A percentile compares a stretch with the other conserved stretches of the same genome.
These are phyloP conservation scores for Hippocampus mohnikei DNA, from an alignment of 2,113 vertebrate genomes.

Conservation along the genomic window DNA sequence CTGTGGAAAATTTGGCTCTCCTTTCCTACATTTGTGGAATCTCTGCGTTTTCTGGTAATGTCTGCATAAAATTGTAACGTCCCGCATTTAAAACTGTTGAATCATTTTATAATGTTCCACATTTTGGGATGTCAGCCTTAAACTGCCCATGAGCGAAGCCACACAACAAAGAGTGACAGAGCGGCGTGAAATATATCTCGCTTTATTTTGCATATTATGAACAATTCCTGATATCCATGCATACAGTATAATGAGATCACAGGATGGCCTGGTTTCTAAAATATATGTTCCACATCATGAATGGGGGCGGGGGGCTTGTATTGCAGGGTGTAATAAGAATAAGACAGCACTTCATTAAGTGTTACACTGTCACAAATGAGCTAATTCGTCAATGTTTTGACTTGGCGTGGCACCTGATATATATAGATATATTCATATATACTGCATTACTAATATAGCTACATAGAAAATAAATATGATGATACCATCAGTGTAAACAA, in stretches of 20 bases:
- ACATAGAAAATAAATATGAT: slow-evolving; percentile 71
- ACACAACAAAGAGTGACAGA: neutral
- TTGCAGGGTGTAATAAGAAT: slow-evolving; percentile 53
- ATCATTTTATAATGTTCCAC: neutral
- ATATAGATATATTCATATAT: slow-evolving; percentile 3
- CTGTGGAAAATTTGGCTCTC: too few relatives aligned
- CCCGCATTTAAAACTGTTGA: neutral
- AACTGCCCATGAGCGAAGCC: neutral
- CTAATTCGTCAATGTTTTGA: slow-evolving; percentile 41
- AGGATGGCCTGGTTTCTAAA: slow-evolving; percentile 40
- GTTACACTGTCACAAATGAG: slow-evolving; percentile 58
- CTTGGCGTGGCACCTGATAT: slow-evolving; percentile 41
- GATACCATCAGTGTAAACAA: slow-evolving; percentile 65
- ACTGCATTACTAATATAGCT: slow-evolving; percentile 35
- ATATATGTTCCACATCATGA: slow-evolving; percentile 55
- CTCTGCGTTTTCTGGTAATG: too few relatives aligned
- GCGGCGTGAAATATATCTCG: neutral
- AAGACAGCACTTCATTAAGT: slow-evolving; percentile 34
- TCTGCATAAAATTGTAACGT: neutral
- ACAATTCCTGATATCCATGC: slow-evolving; percentile 67
- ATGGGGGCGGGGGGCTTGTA: slow-evolving; percentile 25
- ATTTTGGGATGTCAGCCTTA: neutral
- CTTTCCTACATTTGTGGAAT: too few relatives aligned
- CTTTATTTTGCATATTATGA: slow-evolving; percentile 35
- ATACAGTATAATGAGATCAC: slow-evolving; percentile 60